Conservation (phyloP, 30 jellyfish, hydroid and myxozoan species). For the Clytia hemisphaerica region DNA sequence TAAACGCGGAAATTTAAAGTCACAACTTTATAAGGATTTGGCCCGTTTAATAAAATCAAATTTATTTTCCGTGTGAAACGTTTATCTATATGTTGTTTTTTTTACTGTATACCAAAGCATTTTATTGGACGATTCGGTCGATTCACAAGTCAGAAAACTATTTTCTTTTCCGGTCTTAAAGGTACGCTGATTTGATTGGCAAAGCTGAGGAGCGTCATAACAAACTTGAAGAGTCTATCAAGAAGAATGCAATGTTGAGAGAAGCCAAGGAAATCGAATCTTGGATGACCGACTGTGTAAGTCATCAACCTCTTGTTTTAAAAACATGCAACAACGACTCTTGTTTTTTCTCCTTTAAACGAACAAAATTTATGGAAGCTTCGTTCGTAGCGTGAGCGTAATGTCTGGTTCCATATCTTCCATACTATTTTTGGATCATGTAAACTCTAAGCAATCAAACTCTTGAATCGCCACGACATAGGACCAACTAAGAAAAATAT, state of each 20-base stretch:
- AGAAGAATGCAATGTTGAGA: constrained; percentile 91
- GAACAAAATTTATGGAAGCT: too few relatives aligned
- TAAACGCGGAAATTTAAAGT: too few relatives aligned
- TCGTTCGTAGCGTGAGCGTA: too few relatives aligned
- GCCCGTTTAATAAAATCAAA: not conserved
- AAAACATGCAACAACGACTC: too few relatives aligned
- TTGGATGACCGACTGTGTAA: constrained; percentile 86
- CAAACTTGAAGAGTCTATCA: constrained; percentile 67
- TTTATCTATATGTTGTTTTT: not conserved
- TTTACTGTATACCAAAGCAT: not conserved
- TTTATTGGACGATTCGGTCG: not conserved
- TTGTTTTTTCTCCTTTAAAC: too few relatives aligned
- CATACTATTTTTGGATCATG: too few relatives aligned
- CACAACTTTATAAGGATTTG: not conserved
- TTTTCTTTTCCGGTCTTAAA: not conserved
- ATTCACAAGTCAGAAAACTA: not conserved
- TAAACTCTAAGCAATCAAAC: too few relatives aligned
- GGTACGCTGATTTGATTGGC: constrained; percentile 77
- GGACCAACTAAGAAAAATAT: too few relatives aligned
- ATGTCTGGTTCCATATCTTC: too few relatives aligned
- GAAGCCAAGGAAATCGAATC: constrained; percentile 93
- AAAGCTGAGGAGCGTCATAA: constrained; percentile 69
- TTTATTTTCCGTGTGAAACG: not conserved
- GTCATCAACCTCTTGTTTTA: too few relatives aligned
- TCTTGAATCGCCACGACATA: too few relatives aligned